Base-by-base conservation (phyloP, 2,797 vertebrate species). In the Xyrichtys novacula region DNA sequence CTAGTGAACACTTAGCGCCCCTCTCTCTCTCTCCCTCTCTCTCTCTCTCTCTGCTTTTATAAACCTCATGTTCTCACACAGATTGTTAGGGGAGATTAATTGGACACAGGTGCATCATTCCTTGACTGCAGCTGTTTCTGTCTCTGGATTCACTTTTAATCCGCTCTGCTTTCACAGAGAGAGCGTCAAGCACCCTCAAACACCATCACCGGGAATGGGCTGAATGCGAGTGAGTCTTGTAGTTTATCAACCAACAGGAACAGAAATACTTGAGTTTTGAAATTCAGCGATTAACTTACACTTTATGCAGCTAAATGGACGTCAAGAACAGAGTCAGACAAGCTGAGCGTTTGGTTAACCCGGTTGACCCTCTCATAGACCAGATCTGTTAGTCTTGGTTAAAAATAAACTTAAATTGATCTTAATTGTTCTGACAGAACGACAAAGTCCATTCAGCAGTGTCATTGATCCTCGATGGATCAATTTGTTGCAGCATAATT, bases 91-190 rank as follows among this genome's bases (percentile, higher is more conserved):
- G 31, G 15, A 62, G 53, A 66, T 64, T 28, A 58, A 55, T 46
- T 66, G 43, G 22, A 17, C 50, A 57, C 69, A 60, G 63, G 39
- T 80, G 68, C 26, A 15, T 23, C 40, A 62, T 59, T 46, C 54
- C 47, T 48, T 64, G 67, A 64, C 34, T 52, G 44, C 38, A 17
- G 6, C 64, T 66, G 38, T 47, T 19, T 55, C 52, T 20, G 31
- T 65, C 50, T 49, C 52, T 22, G 43, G 57, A 55, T 63, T 64
- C 54, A 40, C 22, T 61, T 67, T 46, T 70, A 63, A 73, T 81
- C 57, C 29, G 44, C 22, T 19, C 36, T 49, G 69, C 56, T 64
- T 44, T 57, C 22, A 61, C 70, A 62, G 39, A 60, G 28, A 50
- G 47, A 19, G 55, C 28, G 26, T 8, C 58, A 53, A 48, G 32